Percentiles rank a stretch among this genome's conserved stretches.
These are phyloP conservation scores for Plebejus anna DNA, from an alignment of 2,888 invertebrate genomes.

Conservation along the genomic window DNA sequence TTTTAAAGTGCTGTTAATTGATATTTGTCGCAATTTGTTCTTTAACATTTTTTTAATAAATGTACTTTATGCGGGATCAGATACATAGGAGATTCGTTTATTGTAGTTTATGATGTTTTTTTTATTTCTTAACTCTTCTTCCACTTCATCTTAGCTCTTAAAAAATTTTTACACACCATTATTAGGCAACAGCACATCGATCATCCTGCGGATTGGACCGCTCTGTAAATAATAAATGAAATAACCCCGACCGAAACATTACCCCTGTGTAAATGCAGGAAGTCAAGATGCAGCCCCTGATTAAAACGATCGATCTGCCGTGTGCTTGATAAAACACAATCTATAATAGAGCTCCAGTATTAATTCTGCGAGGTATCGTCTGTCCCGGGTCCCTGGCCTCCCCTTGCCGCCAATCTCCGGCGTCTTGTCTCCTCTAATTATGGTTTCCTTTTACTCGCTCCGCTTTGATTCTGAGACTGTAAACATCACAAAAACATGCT, in stretches of 20 bases:
- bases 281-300: constrained; percentile 25
- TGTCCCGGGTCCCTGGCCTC: constrained; percentile 34
- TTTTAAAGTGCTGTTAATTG: not conserved
- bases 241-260: not conserved
- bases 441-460: constrained; percentile 58
- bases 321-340: constrained; percentile 26
- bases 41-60: not conserved
- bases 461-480: constrained; percentile 56
- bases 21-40: not conserved
- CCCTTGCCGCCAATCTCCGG: constrained; percentile 36
- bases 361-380: constrained; percentile 28
- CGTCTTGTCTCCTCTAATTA: constrained; percentile 58
- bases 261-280: constrained; percentile 21
- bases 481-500: constrained; percentile 53
- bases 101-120: not conserved
- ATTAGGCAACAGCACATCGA: not conserved
- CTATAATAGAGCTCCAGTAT: constrained; percentile 24
- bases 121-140: not conserved
- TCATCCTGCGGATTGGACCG: not conserved
- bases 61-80: not conserved
- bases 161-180: not conserved
- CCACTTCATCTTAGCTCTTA: not conserved
- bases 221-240: constrained; percentile 20
- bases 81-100: not conserved
- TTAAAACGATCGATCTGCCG: constrained; percentile 25